A percentile compares a stretch with the other conserved stretches of the same genome.
These are phyloP conservation scores for Eleginops maclovinus DNA, from an alignment of 2,113 vertebrate species.

Conservation along the genomic window DNA sequence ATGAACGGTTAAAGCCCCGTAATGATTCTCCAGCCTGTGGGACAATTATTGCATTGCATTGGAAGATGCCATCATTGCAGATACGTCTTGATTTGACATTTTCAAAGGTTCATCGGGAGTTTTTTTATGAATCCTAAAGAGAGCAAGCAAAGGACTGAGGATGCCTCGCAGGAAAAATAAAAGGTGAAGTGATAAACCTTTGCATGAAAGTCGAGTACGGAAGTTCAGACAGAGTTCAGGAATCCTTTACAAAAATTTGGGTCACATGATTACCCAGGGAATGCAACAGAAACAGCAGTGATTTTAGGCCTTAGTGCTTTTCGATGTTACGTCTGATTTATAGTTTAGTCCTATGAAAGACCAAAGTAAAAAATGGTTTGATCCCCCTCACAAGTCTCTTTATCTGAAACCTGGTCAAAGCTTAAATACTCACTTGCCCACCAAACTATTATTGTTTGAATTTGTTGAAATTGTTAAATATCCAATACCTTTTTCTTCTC, in stretches of 20 bases:
- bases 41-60: constrained; percentile 45
- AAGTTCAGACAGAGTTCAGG: constrained; percentile 60
- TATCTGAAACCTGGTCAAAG: too few species aligned
- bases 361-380: background rate
- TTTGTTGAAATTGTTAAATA: too few species aligned
- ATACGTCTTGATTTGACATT: constrained; percentile 31
- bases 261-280: background rate
- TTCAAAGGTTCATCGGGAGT: constrained; percentile 18
- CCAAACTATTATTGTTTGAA: too few species aligned
- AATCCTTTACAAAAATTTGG: background rate
- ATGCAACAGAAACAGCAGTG: background rate
- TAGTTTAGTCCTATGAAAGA: background rate
- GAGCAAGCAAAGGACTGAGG: background rate
- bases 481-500: too few species aligned
- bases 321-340: background rate
- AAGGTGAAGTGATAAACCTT: background rate
- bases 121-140: constrained; percentile 5
- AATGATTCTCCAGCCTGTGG: constrained; percentile 42
- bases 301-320: background rate
- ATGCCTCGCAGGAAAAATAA: constrained; percentile 1
- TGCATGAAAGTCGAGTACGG: background rate
- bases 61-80: constrained; percentile 32
- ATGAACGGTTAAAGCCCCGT: constrained; percentile 49
- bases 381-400: too few species aligned
- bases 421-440: too few species aligned